phyloP scores from a whole-genome alignment of 2,888 invertebrate species.

The Lasiommata megera region DNA sequence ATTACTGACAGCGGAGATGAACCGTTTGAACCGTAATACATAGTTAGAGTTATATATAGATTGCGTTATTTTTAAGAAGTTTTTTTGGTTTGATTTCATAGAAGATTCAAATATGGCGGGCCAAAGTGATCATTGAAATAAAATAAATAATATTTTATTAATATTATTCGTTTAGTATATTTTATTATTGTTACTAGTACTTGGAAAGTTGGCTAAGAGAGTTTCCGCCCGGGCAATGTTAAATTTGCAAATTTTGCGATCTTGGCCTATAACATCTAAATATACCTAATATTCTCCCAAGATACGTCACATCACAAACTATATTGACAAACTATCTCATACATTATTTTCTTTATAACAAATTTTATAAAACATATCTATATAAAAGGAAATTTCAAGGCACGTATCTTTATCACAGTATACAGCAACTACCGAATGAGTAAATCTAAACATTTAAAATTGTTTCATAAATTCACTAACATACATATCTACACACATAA shows the following conservation, averaged over 20 bases:
- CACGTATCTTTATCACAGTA: conserved; percentile 74
- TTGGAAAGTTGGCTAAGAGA: too few relatives aligned
- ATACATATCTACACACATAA: conserved; percentile 21
- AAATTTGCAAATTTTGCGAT: neutral
- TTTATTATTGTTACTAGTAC: too few relatives aligned
- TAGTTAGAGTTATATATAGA: too few relatives aligned
- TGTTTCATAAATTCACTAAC: conserved; percentile 13
- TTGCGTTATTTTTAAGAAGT: too few relatives aligned
- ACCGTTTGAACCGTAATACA: too few relatives aligned
- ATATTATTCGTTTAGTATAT: too few relatives aligned
- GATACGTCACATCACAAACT: neutral
- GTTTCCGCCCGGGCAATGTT: neutral
- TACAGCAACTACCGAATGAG: conserved; percentile 50
- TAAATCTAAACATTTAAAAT: conserved; percentile 22
- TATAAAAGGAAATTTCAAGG: conserved; percentile 49
- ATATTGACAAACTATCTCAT: neutral
- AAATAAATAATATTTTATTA: too few relatives aligned
- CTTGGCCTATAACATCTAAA: neutral
- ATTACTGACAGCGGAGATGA: too few relatives aligned
- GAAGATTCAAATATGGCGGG: too few relatives aligned
- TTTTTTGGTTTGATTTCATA: too few relatives aligned
- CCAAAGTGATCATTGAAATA: too few relatives aligned
- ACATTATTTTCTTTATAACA: neutral
- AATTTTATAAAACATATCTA: neutral
- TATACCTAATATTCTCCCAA: neutral